phyloP scores from a whole-genome alignment of 2,888 invertebrate genomes.

The Agrilus cyanescens region DNA sequence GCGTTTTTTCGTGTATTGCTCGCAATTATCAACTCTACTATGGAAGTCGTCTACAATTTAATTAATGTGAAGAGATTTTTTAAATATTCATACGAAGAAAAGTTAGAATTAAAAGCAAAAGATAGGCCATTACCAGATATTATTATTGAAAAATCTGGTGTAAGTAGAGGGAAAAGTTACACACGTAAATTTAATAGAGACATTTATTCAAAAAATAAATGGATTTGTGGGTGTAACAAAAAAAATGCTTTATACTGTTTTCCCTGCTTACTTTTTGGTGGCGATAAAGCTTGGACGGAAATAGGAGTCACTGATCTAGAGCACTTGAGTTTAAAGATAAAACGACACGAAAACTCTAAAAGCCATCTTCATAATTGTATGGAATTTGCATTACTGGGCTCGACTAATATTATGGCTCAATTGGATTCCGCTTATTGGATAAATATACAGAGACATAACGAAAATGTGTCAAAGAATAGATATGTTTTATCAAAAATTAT shows the following conservation, averaged over 20 bases:
- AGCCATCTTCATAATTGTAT: neutral
- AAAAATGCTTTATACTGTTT: conserved; percentile 5
- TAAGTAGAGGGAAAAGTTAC: conserved; percentile 3
- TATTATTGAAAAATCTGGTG: conserved; percentile 3
- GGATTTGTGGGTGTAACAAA: conserved; percentile 7
- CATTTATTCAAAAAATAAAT: neutral
- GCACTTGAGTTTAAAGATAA: conserved; percentile 6
- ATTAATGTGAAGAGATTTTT: neutral
- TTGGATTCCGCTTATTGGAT: conserved; percentile 11
- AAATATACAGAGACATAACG: conserved; percentile 11
- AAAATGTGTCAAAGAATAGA: conserved; percentile 17
- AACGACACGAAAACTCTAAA: conserved; percentile 1
- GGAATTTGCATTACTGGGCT: conserved; percentile 7
- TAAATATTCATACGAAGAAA: conserved; percentile 2
- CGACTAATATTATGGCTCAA: conserved; percentile 12
- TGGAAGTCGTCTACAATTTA: too few species aligned
- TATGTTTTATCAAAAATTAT: conserved; percentile 21
- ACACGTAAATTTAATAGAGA: conserved; percentile 3
- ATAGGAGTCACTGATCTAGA: conserved; percentile 7
- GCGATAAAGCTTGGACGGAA: conserved; percentile 8
- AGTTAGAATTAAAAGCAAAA: conserved; percentile 4
- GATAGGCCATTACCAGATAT: conserved; percentile 6
- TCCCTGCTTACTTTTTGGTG: conserved; percentile 7
- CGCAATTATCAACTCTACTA: too few species aligned
- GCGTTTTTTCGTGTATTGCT: too few species aligned